Conservation (phyloP, 2,113 vertebrate genomes). For the Platysteira castanea region DNA sequence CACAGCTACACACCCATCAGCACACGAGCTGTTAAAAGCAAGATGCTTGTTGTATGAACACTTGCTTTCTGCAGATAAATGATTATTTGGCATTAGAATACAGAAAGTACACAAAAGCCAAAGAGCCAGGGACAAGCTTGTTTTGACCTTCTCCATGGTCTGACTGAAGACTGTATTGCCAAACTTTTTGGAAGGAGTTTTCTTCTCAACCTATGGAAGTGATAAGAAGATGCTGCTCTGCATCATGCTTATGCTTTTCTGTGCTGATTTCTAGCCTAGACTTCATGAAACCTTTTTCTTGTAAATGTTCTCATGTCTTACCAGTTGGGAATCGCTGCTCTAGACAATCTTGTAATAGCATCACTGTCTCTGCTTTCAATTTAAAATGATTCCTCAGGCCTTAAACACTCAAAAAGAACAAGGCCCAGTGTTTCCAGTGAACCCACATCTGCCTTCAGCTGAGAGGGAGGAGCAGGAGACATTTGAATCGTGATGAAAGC, state of each 20-base stretch:
- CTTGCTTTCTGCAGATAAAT: not conserved
- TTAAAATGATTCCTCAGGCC: slow-evolving; percentile 39
- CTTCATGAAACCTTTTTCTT: not conserved
- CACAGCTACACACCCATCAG: not conserved
- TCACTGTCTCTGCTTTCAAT: slow-evolving; percentile 27
- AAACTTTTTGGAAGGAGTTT: not conserved
- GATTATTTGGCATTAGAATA: not conserved
- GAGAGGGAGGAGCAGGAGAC: slow-evolving; percentile 24
- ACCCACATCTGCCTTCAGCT: slow-evolving; percentile 43
- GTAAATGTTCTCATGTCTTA: slow-evolving; percentile 11
- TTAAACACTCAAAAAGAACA: slow-evolving; percentile 38
- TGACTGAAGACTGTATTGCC: not conserved
- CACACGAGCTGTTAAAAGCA: not conserved
- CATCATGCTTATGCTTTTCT: not conserved
- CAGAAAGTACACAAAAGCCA: not conserved
- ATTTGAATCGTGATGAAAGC: slow-evolving; percentile 30
- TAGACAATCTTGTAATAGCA: slow-evolving; percentile 39
- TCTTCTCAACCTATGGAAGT: not conserved
- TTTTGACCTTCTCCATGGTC: not conserved
- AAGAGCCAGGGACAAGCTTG: not conserved
- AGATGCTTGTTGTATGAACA: not conserved
- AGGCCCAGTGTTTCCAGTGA: slow-evolving; percentile 10
- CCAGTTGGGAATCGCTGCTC: slow-evolving; percentile 11
- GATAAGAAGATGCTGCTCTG: not conserved
- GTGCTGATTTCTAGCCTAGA: not conserved